A percentile compares a stretch with the other conserved stretches of the same genome.
Conservation (phyloP, 2,797 vertebrate species). For the Phyllotis vaccarum region DNA sequence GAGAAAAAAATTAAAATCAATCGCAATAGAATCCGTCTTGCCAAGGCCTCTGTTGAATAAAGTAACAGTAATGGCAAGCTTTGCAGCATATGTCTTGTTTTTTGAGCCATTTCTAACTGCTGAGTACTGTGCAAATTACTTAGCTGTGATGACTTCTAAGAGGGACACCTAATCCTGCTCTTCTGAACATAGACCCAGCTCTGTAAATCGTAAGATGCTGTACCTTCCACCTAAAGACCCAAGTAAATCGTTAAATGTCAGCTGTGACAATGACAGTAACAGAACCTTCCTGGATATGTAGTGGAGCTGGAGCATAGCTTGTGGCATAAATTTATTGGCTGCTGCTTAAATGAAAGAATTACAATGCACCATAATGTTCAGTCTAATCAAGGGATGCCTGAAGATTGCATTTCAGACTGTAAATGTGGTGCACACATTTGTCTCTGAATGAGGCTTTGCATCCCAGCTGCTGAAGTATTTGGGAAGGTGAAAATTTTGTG, state of each 20-base stretch:
- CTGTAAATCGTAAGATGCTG: not conserved
- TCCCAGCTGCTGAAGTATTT: conserved; percentile 78
- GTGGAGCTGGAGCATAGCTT: not conserved
- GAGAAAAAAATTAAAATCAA: conserved; percentile 4
- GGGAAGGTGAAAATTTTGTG: conserved; percentile 78
- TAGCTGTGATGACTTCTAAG: not conserved
- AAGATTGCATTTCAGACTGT: conserved; percentile 74
- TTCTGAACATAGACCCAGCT: not conserved
- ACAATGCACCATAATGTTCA: conserved; percentile 68
- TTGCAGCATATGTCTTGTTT: not conserved
- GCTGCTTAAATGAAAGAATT: conserved; percentile 76
- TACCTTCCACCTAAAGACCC: conserved; percentile 31
- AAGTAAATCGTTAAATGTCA: conserved; percentile 61
- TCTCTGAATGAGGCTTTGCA: conserved; percentile 60
- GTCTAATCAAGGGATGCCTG: conserved; percentile 76
- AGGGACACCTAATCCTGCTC: not conserved
- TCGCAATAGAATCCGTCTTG: not conserved
- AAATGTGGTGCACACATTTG: conserved; percentile 80
- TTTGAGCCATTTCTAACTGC: not conserved
- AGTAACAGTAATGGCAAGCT: not conserved
- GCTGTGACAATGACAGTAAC: conserved; percentile 26
- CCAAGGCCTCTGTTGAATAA: not conserved
- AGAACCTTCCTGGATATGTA: conserved; percentile 37
- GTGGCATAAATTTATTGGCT: conserved; percentile 70
- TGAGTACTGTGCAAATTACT: not conserved